Evolutionary conservation across 2,888 invertebrate species (phyloP), one percentile per base, ranked within the genome.

Genomic region (Cremastinae sp.): DNA sequence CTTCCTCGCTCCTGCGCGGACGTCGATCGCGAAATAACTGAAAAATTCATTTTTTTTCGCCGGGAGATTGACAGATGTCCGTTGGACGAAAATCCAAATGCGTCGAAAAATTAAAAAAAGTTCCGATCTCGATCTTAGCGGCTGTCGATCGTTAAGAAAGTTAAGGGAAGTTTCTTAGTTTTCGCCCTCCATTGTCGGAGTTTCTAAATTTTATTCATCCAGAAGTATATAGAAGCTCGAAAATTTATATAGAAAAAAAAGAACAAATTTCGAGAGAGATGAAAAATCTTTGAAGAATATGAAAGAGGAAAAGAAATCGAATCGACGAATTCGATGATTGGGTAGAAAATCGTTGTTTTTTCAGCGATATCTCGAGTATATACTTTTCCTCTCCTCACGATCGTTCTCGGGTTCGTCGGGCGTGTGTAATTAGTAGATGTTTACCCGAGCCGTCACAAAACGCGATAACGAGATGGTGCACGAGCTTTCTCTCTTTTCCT

Each of bases 351-450:
- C 5, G 20, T 35, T 28, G n/a, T 47, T 61, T 51, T 22, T 53
- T 35, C 14, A 14, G 45, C 35, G 20, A 61, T 41, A 51, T 49
- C 43, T 10, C 28, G 39, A 12, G 10, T 49, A 16, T 22, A 39
- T 51, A 12, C 20, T 20, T 20, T 37, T 41, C 14, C 9, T 45
- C 45, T n/a, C 14, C 4, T 14, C 8, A 7, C 4, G 8, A 22
- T 45, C 14, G 12, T 16, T 39, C 35, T 14, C 10, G 68, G 56
- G 45, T 73, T 70, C 69, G 59, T 16, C 49, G 59, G 37, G 53
- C 45, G 43, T 65, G 73, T 73, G 73, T 77, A 77, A 77, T 77
- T 77, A 77, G 59, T 73, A 35, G 73, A 70, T 70, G 61, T 77
- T 73, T 73, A 70, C 73, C 73, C 73, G 76, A 77, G 65, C 65